Conservation (phyloP, 2,113 vertebrate species). For the Phyllostomus discolor region DNA sequence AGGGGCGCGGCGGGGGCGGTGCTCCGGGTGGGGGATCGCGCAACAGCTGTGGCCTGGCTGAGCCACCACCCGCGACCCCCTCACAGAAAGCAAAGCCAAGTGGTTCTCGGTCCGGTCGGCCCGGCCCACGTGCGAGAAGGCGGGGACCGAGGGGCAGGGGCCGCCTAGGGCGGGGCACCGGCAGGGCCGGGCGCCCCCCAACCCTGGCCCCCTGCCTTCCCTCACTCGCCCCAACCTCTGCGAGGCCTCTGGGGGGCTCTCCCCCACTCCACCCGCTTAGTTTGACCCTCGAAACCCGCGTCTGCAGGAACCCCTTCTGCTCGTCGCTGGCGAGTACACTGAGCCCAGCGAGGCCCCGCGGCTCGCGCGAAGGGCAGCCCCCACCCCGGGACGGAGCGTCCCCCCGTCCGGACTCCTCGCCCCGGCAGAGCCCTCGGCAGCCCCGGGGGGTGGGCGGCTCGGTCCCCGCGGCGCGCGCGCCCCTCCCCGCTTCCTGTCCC, state of each 20-base stretch:
- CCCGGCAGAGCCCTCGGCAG: background rate
- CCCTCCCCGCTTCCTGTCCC: constrained; percentile 53
- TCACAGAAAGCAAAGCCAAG: background rate
- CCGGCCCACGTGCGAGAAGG: background rate
- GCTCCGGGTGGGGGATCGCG: background rate
- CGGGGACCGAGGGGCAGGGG: background rate
- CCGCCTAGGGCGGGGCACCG: too few relatives aligned
- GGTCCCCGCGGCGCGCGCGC: background rate
- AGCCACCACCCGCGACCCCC: background rate
- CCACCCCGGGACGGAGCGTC: background rate
- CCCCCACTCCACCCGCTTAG: too few relatives aligned
- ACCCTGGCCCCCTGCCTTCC: background rate
- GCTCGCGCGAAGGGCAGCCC: constrained; percentile 40
- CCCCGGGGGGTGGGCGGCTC: background rate
- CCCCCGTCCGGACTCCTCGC: background rate
- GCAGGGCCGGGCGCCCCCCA: background rate
- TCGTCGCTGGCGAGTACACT: background rate
- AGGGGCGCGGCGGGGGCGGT: background rate
- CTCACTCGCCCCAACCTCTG: constrained; percentile 1
- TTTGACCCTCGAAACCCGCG: background rate
- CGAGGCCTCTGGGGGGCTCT: background rate
- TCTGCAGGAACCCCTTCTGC: background rate
- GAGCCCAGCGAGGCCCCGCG: background rate
- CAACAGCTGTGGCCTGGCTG: background rate
- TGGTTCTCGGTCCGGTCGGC: background rate